These are phyloP conservation scores for Microtus oregoni DNA, from an alignment of 2,113 vertebrate genomes.

Conservation along the genomic window DNA sequence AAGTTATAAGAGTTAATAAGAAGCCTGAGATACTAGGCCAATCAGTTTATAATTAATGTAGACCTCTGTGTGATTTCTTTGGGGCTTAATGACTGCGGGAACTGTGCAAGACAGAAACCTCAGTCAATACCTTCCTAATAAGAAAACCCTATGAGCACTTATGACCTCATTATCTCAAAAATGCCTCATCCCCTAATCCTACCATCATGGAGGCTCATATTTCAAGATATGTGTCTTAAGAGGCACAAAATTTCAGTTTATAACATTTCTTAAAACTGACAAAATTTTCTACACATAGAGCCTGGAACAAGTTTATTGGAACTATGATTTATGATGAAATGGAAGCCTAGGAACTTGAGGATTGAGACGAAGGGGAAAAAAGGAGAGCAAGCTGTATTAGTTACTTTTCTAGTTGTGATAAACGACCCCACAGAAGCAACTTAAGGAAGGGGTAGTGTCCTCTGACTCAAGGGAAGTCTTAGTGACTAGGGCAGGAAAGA, in stretches of 20 bases:
- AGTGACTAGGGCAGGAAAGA: not conserved
- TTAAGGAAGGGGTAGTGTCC: not conserved
- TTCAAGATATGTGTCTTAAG: not conserved
- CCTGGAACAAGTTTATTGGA: not conserved
- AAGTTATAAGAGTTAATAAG: too few relatives aligned
- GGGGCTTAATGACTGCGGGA: too few relatives aligned
- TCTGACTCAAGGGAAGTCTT: not conserved
- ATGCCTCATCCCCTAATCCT: not conserved
- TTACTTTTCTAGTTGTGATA: not conserved
- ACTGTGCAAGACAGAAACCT: too few relatives aligned
- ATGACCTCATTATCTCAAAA: not conserved
- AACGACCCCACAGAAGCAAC: not conserved
- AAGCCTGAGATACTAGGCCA: too few relatives aligned
- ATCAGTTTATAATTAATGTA: too few relatives aligned
- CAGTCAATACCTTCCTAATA: not conserved
- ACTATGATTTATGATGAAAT: not conserved
- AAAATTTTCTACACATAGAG: not conserved
- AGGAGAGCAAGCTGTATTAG: not conserved
- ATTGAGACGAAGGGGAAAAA: not conserved
- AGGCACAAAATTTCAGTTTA: not conserved
- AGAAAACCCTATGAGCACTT: not conserved
- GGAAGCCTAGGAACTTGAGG: not conserved
- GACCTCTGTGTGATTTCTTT: too few relatives aligned
- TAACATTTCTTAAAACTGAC: not conserved
- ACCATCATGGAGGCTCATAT: not conserved